Evolutionary conservation across 2,888 invertebrate genomes (phyloP).

Genomic region (Polietes domitor): DNA sequence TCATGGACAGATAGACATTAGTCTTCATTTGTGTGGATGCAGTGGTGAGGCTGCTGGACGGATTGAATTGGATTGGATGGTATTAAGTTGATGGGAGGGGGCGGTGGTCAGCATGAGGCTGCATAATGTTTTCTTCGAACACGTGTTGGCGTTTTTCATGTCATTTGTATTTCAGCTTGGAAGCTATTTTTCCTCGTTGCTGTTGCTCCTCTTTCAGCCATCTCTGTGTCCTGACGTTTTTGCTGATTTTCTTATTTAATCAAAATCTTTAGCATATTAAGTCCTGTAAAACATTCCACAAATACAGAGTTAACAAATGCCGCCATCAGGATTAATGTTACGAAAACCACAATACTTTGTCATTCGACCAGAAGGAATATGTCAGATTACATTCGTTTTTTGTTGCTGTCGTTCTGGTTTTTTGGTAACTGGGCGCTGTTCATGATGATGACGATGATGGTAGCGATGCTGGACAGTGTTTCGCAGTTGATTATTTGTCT

Average conservation of each 20-base stretch:
- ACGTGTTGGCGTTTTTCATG: conserved; percentile 36
- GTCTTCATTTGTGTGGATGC: conserved; percentile 12
- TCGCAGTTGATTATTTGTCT: neutral
- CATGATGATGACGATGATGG: conserved; percentile 31
- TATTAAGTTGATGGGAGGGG: neutral
- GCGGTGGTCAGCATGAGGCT: conserved; percentile 45
- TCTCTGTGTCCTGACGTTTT: neutral
- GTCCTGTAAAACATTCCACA: conserved; percentile 36
- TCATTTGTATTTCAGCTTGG: conserved; percentile 38
- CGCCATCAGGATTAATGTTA: conserved; percentile 56
- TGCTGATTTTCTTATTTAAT: conserved; percentile 40
- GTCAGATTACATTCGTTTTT: conserved; percentile 56
- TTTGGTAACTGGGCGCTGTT: neutral
- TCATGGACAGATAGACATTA: neutral
- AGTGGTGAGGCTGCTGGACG: too few relatives aligned
- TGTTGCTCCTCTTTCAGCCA: conserved; percentile 7
- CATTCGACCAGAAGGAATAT: conserved; percentile 60
- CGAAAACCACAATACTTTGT: conserved; percentile 57
- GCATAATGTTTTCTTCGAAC: conserved; percentile 41
- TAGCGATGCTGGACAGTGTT: conserved; percentile 28
- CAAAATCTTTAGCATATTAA: conserved; percentile 52
- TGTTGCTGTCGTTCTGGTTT: neutral
- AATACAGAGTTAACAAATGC: conserved; percentile 39
- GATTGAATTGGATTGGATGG: neutral
- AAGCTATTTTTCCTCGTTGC: neutral